Conservation (phyloP, 2,797 vertebrate genomes). For the Spinus olivaceus region DNA sequence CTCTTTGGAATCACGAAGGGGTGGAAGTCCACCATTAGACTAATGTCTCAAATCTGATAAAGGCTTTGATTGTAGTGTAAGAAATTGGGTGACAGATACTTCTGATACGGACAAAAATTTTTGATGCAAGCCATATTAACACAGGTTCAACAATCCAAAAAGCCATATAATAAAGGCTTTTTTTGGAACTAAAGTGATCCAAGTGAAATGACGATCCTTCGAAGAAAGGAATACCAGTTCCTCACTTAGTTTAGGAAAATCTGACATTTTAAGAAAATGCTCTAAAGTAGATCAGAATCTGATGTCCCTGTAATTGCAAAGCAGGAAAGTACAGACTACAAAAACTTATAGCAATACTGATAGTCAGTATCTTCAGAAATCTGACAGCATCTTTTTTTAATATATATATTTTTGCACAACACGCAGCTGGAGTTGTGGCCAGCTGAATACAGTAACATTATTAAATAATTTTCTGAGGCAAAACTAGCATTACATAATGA, state of each 20-base stretch:
- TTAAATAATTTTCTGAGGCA: not conserved
- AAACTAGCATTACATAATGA: not conserved
- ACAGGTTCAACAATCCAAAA: not conserved
- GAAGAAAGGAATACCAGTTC: not conserved
- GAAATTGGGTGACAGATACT: not conserved
- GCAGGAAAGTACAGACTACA: not conserved
- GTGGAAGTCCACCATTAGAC: not conserved
- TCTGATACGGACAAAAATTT: not conserved
- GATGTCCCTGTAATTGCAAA: not conserved
- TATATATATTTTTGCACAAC: not conserved
- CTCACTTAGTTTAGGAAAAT: not conserved
- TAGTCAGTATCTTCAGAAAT: not conserved
- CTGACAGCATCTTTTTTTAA: not conserved
- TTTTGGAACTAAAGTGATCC: not conserved
- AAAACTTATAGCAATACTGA: not conserved
- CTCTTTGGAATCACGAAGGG: rapidly evolving
- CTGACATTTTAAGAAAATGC: not conserved
- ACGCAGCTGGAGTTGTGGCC: not conserved
- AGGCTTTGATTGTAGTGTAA: not conserved
- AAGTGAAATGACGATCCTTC: not conserved
- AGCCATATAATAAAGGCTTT: not conserved
- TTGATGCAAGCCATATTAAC: not conserved
- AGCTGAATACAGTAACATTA: not conserved
- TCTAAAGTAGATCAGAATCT: not conserved
- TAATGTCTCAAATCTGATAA: not conserved